Evolutionary conservation across 2,113 vertebrate species (phyloP).

Genomic region (Microtus montanus): DNA sequence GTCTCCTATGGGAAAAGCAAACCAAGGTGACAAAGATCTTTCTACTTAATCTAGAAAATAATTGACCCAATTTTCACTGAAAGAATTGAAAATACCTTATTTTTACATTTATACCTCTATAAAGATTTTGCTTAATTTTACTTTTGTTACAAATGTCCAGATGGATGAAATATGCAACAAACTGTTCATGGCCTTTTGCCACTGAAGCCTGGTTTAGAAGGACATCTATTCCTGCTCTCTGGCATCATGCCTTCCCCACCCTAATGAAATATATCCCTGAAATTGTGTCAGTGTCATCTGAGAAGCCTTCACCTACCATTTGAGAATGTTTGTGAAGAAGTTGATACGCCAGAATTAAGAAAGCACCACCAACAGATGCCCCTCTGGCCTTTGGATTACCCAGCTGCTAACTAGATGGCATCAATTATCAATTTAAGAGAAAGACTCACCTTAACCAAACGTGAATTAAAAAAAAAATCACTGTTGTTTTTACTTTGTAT

Average conservation of each 20-base stretch:
- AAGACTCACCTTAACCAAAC: background rate
- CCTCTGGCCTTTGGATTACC: background rate
- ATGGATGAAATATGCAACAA: background rate
- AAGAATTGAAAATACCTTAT: slow-evolving; percentile 41
- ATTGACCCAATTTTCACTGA: background rate
- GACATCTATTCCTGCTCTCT: background rate
- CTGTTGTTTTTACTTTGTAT: background rate
- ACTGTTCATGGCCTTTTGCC: background rate
- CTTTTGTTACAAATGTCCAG: slow-evolving; percentile 13
- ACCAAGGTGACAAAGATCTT: slow-evolving; percentile 25
- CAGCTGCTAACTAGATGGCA: background rate
- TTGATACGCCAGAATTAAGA: background rate
- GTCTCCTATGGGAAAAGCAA: background rate
- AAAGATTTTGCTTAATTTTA: slow-evolving; percentile 29
- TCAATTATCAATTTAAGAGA: background rate
- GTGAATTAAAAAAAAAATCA: background rate
- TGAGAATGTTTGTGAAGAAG: background rate
- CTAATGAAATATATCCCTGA: background rate
- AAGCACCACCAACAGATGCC: background rate
- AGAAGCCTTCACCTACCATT: background rate
- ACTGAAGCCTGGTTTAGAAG: background rate
- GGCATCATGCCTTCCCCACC: background rate
- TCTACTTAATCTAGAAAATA: slow-evolving; percentile 53
- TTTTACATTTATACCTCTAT: background rate
- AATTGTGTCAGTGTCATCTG: background rate